Evolutionary conservation across 2,113 vertebrate species (phyloP).

Genomic region (Camelus dromedarius): DNA sequence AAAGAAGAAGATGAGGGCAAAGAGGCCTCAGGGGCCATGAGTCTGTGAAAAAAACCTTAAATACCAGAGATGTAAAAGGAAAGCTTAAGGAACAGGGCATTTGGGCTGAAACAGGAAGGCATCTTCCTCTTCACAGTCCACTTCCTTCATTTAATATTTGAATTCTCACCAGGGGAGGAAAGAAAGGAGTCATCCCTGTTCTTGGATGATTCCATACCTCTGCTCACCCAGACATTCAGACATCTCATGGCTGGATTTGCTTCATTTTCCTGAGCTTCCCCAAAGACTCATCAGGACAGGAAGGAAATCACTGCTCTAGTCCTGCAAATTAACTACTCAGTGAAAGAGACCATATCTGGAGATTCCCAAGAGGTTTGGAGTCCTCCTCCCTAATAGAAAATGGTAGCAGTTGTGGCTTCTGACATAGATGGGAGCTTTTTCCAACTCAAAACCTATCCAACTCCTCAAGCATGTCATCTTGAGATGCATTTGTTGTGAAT

Average conservation of each 20-base stretch:
- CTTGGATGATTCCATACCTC: neutral
- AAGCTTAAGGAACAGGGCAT: neutral
- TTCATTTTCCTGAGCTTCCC: conserved; percentile 39
- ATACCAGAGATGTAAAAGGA: neutral
- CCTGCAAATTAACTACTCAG: conserved; percentile 2
- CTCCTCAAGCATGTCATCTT: neutral
- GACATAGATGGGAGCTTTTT: conserved; percentile 33
- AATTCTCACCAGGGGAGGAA: neutral
- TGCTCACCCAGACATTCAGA: neutral
- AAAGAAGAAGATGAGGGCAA: neutral
- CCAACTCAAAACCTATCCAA: neutral
- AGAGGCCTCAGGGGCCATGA: neutral
- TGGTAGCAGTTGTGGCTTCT: neutral
- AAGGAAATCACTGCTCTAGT: conserved; percentile 38
- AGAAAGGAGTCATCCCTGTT: neutral
- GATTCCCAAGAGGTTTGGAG: neutral
- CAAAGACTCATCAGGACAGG: neutral
- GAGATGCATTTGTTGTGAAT: neutral
- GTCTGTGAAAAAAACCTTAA: neutral
- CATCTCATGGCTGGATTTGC: neutral
- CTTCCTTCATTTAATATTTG: neutral
- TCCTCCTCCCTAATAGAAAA: neutral
- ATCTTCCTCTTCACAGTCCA: neutral
- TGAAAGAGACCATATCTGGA: neutral
- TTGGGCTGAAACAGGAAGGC: neutral